Base-by-base conservation (phyloP, 2,888 invertebrate species). In the Lithodes maja region DNA sequence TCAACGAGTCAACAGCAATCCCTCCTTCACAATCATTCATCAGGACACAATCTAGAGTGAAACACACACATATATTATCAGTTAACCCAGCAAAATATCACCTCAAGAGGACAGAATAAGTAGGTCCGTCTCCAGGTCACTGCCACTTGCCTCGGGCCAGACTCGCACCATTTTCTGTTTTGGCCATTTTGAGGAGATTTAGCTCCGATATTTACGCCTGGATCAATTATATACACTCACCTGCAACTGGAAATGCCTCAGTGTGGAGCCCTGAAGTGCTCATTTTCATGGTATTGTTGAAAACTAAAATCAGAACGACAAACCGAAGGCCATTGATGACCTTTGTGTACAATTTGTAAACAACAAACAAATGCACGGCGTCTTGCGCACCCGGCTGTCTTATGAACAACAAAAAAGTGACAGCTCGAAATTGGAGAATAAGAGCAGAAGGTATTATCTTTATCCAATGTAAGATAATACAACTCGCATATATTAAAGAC, bases 321-420 rank as follows among this genome's bases (percentile, higher is more conserved):
- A 53, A 75, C 82, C 54, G 79, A 33, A 74, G 85, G 81, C 84
- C 81, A 52, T 75, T 12, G 85, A 81, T 88, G 88, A 88, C 88
- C 88, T 88, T 88, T 88, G 88, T 88, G 80, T 74, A 85, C 78
- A 84, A 84, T 81, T 85, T 88, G 88, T 88, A 85, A 88, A 88
- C 88, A 88, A 77, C 54, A 74, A 85, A 88, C 88, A 88, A 85
- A 77, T 81, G 85, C 52, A 75, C 17, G n/a, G 68, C 68, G 88
- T 2, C 81, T 54, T 88, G 88, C 88, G 88, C 88, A 81, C 33
- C 17, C n/a, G 15, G 33, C 33, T 33, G 33, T 33, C 33, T 33
- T 33, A 33, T 33, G 33, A 33, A 33, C 33, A 33, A 33, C 33
- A 33, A 0, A 33, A 33, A 33, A 33, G 33, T 33, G 33, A 33